Conservation (phyloP, 2,113 vertebrate genomes). For the Indri indri region DNA sequence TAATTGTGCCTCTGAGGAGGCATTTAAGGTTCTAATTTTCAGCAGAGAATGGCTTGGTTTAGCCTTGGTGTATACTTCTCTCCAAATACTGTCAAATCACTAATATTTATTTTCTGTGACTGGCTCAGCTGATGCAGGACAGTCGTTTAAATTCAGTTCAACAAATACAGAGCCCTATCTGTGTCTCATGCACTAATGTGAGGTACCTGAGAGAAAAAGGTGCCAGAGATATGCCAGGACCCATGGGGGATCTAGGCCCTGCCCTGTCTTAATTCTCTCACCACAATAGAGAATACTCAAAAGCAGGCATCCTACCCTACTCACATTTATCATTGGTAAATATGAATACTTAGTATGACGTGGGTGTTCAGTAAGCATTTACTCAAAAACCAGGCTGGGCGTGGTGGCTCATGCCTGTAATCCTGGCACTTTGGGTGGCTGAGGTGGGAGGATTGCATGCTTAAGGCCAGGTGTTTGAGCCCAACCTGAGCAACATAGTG, state of each 20-base stretch:
- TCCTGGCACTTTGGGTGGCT: too few species aligned
- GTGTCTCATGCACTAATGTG: background rate
- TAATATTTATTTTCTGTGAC: background rate
- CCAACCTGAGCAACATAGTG: too few species aligned
- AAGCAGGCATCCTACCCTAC: accelerated
- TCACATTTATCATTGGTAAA: too few species aligned
- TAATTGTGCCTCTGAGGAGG: background rate
- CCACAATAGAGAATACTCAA: background rate
- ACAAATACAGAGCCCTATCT: background rate
- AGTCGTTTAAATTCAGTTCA: background rate
- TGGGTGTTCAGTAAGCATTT: background rate
- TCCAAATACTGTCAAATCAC: background rate
- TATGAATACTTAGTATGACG: background rate
- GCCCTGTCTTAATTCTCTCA: background rate
- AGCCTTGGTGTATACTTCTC: background rate
- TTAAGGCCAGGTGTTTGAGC: too few species aligned
- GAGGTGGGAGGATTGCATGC: too few species aligned
- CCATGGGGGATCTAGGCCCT: background rate
- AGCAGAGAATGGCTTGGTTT: background rate
- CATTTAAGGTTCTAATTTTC: background rate
- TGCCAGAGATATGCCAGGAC: background rate
- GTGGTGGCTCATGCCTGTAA: too few species aligned
- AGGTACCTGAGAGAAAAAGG: background rate
- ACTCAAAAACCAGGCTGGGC: background rate
- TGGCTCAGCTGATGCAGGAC: background rate